A percentile compares a stretch with the other conserved stretches of the same genome.
Conservation (phyloP, 35 echinoderm and acorn worm species). For the Anneissia japonica region DNA sequence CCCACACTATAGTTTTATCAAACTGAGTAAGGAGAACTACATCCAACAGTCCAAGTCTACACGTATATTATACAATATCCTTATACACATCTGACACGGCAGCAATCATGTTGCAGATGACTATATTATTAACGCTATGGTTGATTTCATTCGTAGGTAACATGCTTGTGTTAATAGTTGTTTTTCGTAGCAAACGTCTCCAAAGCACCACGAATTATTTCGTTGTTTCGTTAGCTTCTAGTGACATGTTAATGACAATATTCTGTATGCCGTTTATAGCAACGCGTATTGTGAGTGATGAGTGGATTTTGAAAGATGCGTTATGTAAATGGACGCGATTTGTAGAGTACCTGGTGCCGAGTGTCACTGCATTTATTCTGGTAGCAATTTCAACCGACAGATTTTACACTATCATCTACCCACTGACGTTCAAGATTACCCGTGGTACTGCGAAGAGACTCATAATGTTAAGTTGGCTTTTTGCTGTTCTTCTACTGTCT, state of each 20-base stretch:
- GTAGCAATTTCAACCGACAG: conserved; percentile 76
- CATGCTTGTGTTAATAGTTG: conserved; percentile 54
- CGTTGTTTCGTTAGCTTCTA: conserved; percentile 78
- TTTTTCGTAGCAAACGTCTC: conserved; percentile 59
- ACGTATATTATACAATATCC: no score
- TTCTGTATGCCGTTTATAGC: conserved; percentile 79
- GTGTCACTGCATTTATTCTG: conserved; percentile 59
- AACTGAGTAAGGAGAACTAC: no score
- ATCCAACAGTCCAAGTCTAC: no score
- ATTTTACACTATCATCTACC: conserved; percentile 94
- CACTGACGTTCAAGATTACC: conserved; percentile 95
- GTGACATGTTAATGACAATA: conserved; percentile 57
- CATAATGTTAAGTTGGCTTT: conserved; percentile 63
- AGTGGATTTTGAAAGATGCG: conserved; percentile 67
- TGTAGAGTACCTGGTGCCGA: conserved; percentile 62
- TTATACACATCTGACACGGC: no score
- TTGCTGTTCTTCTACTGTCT: conserved; percentile 43
- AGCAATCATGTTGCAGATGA: background rate
- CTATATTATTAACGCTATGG: background rate
- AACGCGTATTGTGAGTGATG: conserved; percentile 24
- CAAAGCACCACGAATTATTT: conserved; percentile 98
- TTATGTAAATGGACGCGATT: conserved; percentile 74
- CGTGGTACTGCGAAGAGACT: conserved; percentile 81
- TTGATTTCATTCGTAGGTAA: conserved; percentile 44
- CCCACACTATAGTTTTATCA: no score